phyloP scores from a whole-genome alignment of 2,797 vertebrate genomes.

The Rhinella marina region DNA sequence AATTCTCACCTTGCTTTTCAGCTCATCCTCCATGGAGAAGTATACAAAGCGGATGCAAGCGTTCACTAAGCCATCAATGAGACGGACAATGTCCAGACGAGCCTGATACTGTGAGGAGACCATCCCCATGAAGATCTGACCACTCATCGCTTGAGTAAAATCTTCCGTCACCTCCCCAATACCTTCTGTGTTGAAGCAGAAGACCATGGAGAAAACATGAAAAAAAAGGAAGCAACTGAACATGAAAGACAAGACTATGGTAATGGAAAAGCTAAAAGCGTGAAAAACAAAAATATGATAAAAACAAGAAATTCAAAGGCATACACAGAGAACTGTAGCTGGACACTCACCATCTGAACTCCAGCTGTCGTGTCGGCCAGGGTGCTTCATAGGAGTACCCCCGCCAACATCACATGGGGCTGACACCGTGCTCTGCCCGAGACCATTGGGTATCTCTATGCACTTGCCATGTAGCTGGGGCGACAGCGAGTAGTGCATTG shows the following conservation, averaged over 20 bases:
- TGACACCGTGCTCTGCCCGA: constrained; percentile 83
- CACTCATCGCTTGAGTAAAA: constrained; percentile 94
- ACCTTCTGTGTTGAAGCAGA: constrained; percentile 83
- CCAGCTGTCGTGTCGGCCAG: constrained; percentile 90
- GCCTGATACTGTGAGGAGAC: constrained; percentile 99
- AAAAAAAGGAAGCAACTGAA: too few relatives aligned
- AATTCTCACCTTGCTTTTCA: constrained; percentile 92
- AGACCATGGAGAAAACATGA: neutral
- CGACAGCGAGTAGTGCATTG: constrained; percentile 93
- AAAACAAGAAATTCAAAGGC: neutral
- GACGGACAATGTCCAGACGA: constrained; percentile 91
- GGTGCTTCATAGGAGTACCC: constrained; percentile 87
- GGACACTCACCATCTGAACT: constrained; percentile 89
- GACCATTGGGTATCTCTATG: constrained; percentile 88
- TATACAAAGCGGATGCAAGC: constrained; percentile 99
- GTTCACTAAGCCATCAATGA: constrained; percentile 94
- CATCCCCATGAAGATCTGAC: constrained; percentile 99
- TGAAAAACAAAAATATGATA: neutral
- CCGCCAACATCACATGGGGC: constrained; percentile 88
- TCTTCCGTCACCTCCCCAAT: constrained; percentile 96
- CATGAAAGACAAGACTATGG: neutral
- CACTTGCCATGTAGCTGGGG: constrained; percentile 93
- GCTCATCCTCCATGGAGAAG: constrained; percentile 97
- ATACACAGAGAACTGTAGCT: neutral
- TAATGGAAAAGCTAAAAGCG: constrained; percentile 22